Conservation (phyloP, 2,797 vertebrate species). For the Heliangelus exortis region DNA sequence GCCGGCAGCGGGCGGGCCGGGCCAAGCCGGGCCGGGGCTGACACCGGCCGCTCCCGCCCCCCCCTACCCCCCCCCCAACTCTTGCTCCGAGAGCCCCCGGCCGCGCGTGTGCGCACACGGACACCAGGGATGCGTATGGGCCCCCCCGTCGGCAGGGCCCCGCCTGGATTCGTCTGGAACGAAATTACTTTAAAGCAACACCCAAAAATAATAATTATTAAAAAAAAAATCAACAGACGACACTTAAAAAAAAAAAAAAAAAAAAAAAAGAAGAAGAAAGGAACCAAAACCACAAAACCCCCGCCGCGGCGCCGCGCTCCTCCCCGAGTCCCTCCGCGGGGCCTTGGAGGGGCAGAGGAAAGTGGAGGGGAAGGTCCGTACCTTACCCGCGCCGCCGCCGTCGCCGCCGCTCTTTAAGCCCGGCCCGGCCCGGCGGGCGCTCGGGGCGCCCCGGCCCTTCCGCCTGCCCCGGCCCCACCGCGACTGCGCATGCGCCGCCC, state of each 20-base stretch:
- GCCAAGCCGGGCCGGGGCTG: neutral
- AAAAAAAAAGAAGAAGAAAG: too few relatives aligned
- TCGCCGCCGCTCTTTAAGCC: constrained; percentile 27
- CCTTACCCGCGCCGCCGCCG: neutral
- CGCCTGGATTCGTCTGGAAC: neutral
- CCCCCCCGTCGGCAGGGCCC: neutral
- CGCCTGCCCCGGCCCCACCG: neutral
- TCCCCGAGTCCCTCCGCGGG: neutral
- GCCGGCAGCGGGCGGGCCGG: neutral
- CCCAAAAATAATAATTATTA: neutral
- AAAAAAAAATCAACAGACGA: neutral
- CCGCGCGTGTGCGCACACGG: neutral
- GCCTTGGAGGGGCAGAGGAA: neutral
- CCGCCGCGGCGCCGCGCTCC: neutral
- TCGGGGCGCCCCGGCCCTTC: constrained; percentile 21
- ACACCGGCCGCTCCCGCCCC: neutral
- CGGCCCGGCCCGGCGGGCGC: neutral
- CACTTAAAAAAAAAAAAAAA: neutral
- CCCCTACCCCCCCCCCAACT: too few relatives aligned
- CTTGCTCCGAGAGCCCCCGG: neutral
- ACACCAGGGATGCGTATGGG: neutral
- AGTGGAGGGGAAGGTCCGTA: neutral
- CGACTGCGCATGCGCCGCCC: neutral
- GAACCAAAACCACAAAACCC: neutral
- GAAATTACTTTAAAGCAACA: neutral